Evolutionary conservation across 1,140 invertebrate species (phyloP).

Genomic region (Capitella teleta): DNA sequence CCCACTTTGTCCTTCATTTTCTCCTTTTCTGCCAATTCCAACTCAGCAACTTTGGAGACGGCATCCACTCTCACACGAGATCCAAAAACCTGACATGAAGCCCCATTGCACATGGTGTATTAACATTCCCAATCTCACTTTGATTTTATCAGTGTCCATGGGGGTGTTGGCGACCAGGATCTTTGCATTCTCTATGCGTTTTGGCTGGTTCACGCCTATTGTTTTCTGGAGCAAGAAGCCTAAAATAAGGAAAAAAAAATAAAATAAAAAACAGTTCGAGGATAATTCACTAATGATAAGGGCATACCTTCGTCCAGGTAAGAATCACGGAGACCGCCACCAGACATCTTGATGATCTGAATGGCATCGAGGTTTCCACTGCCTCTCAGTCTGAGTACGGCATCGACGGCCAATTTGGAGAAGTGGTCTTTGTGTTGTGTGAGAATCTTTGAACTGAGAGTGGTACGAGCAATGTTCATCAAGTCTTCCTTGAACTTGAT

Average conservation of each 20-base stretch:
- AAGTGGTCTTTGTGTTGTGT: constrained; percentile 97
- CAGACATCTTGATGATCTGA: constrained; percentile 94
- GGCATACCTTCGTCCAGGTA: constrained; percentile 84
- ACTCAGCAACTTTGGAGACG: constrained; percentile 93
- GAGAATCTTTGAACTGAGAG: constrained; percentile 95
- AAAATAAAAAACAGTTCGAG: neutral
- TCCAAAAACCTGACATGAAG: constrained; percentile 64
- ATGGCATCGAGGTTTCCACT: constrained; percentile 91
- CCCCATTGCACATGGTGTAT: too few species aligned
- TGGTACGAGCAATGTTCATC: constrained; percentile 93
- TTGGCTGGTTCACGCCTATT: constrained; percentile 79
- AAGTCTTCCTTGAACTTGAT: constrained; percentile 77
- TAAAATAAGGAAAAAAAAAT: constrained; percentile 30
- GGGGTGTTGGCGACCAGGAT: constrained; percentile 99
- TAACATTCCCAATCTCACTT: too few species aligned
- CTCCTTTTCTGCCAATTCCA: constrained; percentile 95
- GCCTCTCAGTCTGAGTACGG: constrained; percentile 86
- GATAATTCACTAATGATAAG: too few species aligned
- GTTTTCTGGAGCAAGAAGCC: constrained; percentile 96
- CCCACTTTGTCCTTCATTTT: constrained; percentile 99
- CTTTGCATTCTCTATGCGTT: constrained; percentile 78
- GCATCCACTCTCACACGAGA: constrained; percentile 95
- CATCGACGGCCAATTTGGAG: constrained; percentile 86
- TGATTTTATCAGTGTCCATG: constrained; percentile 99
- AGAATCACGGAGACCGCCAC: constrained; percentile 82